Conservation (phyloP, 1,140 invertebrate species). For the Yoshiicerus persimilis region DNA sequence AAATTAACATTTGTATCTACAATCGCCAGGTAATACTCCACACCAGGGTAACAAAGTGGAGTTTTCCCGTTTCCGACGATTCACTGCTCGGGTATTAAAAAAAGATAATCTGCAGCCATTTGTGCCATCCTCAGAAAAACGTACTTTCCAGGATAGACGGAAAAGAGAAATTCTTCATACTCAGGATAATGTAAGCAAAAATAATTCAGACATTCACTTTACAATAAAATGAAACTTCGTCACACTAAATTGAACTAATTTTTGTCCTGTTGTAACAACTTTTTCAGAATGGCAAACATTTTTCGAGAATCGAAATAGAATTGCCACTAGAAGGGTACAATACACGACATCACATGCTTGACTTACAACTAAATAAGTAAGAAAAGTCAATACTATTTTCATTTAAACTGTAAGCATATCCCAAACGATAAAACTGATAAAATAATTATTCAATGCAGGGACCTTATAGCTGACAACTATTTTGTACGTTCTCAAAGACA, state of each 20-base stretch:
- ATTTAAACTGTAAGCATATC: too few relatives aligned
- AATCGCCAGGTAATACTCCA: not conserved
- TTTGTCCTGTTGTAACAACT: not conserved
- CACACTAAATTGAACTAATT: not conserved
- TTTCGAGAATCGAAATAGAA: not conserved
- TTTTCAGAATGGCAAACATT: not conserved
- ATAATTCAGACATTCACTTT: not conserved
- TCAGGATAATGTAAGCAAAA: not conserved
- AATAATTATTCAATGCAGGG: too few relatives aligned
- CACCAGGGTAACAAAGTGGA: not conserved
- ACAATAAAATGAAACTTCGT: not conserved
- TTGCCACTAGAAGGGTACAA: not conserved
- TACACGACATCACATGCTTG: constrained; percentile 57
- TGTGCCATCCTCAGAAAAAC: not conserved
- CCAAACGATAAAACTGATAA: too few relatives aligned
- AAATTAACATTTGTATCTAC: too few relatives aligned
- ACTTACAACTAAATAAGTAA: constrained; percentile 70
- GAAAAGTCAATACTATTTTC: not conserved
- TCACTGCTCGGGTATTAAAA: constrained; percentile 1
- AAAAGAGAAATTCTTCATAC: not conserved
- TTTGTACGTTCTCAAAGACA: not conserved
- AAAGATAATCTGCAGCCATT: not conserved
- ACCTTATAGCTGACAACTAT: not conserved
- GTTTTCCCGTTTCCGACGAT: not conserved
- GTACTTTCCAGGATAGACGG: not conserved